Evolutionary conservation across 2,113 vertebrate species (phyloP).

Genomic region (Paraplagusia blochii): DNA sequence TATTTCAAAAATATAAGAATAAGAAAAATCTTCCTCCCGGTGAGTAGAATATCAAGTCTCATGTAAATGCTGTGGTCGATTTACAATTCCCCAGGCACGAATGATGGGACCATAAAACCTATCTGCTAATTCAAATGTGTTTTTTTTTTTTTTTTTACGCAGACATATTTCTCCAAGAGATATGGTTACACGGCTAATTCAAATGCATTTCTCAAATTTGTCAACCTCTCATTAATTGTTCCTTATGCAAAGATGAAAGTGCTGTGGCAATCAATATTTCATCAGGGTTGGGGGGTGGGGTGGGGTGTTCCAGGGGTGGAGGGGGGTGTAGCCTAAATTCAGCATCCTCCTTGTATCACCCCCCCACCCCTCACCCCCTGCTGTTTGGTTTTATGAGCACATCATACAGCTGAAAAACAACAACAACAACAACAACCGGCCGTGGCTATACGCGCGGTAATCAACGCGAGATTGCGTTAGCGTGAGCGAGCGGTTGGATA

Average conservation of each 20-base stretch:
- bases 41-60: no score
- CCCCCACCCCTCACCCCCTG: constrained; percentile 13
- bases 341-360: constrained; percentile 4
- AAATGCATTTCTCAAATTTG: not conserved
- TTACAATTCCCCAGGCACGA: not conserved
- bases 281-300: not conserved
- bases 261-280: constrained; percentile 3
- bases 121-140: not conserved
- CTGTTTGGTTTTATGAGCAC: constrained; percentile 33
- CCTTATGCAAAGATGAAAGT: not conserved
- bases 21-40: no score
- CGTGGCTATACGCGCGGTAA: constrained; percentile 32
- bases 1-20: no score
- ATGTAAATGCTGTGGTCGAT: not conserved
- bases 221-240: not conserved
- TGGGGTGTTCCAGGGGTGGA: constrained; percentile 10
- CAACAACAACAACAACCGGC: no score
- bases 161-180: not conserved
- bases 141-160: not conserved
- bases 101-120: not conserved
- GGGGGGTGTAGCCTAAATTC: constrained; percentile 16
- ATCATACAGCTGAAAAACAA: constrained; percentile 10
- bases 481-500: constrained; percentile 43
- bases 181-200: not conserved
- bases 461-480: constrained; percentile 62